These are phyloP conservation scores for Ectemnius continuus DNA, from an alignment of 2,888 invertebrate species.

Conservation along the genomic window DNA sequence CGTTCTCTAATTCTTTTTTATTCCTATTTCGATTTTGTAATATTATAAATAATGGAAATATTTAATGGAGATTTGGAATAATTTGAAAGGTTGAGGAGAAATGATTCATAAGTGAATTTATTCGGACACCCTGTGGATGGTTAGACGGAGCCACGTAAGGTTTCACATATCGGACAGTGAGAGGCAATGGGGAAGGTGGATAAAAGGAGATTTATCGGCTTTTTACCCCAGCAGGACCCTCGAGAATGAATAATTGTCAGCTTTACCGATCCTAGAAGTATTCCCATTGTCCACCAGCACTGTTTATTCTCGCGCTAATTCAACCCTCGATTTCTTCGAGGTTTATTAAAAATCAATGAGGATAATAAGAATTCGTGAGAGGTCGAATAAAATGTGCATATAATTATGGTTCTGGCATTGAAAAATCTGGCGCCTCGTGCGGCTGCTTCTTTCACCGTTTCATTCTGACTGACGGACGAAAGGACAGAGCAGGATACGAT, in stretches of 20 bases:
- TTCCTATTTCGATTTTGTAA: too few relatives aligned
- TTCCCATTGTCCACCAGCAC: neutral
- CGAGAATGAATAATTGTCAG: slow-evolving; percentile 64
- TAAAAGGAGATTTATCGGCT: slow-evolving; percentile 67
- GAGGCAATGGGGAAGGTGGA: slow-evolving; percentile 47
- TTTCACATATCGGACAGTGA: slow-evolving; percentile 27
- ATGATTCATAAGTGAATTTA: slow-evolving; percentile 11
- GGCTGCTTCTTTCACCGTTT: neutral
- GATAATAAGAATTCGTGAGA: neutral
- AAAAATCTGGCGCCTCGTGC: neutral
- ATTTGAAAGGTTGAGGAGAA: too few relatives aligned
- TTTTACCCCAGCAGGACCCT: slow-evolving; percentile 53
- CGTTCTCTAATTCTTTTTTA: too few relatives aligned
- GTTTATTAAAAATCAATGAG: neutral
- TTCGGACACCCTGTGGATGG: slow-evolving; percentile 24
- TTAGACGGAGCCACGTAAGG: slow-evolving; percentile 13
- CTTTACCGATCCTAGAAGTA: slow-evolving; percentile 34
- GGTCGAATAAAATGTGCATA: too few relatives aligned
- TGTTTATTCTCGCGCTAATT: neutral
- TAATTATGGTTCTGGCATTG: too few relatives aligned
- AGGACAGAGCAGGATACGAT: slow-evolving; percentile 14
- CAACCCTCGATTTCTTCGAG: neutral
- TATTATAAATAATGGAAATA: too few relatives aligned
- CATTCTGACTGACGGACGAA: neutral
- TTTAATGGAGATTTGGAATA: too few relatives aligned